Conservation (phyloP, 2,113 vertebrate species). For the Notothenia rossii region DNA sequence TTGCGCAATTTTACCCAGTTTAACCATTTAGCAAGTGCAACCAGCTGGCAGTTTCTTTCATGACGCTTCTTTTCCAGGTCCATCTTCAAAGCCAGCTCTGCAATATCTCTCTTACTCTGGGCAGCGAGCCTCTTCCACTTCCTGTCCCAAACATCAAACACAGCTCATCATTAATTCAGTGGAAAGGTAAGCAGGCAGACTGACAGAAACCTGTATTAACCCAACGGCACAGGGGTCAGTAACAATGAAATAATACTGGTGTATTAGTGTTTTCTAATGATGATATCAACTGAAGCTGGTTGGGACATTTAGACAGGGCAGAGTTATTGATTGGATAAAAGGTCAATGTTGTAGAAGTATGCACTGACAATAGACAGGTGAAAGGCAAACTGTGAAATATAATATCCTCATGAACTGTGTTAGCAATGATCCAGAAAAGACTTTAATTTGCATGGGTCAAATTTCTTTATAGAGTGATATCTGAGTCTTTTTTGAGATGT, state of each 20-base stretch:
- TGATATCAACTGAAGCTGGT: constrained; percentile 6
- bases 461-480: constrained; percentile 12
- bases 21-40: constrained; percentile 57
- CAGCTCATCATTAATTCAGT: constrained; percentile 74
- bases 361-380: constrained; percentile 7
- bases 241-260: neutral
- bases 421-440: constrained; percentile 37
- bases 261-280: neutral
- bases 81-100: constrained; percentile 57
- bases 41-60: constrained; percentile 32
- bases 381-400: constrained; percentile 45
- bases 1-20: constrained; percentile 61
- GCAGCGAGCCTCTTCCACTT: constrained; percentile 65
- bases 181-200: neutral
- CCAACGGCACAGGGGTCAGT: neutral
- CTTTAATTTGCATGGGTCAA: constrained; percentile 43
- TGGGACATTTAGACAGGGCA: neutral
- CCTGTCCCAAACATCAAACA: constrained; percentile 57
- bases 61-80: constrained; percentile 44
- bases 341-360: neutral
- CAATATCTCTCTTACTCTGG: constrained; percentile 39
- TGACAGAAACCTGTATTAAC: constrained; percentile 10
- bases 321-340: neutral
- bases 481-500: neutral
- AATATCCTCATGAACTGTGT: constrained; percentile 36